Conservation (phyloP, 2,113 vertebrate genomes). For the Dunckerocampus dactyliophorus region DNA sequence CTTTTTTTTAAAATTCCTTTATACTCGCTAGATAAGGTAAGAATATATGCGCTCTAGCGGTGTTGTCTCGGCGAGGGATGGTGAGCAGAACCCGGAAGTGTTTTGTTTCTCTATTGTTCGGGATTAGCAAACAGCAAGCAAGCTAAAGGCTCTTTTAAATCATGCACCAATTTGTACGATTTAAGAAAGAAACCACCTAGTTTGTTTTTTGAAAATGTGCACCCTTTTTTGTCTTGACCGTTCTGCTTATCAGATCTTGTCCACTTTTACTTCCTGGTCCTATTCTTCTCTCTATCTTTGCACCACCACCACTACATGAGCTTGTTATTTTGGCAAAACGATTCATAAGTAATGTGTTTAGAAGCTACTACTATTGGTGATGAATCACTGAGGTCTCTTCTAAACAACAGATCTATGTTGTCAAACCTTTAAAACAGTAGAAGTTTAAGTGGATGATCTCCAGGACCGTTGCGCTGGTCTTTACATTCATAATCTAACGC, state of each 20-base stretch:
- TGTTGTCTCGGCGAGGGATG: neutral
- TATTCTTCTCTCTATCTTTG: neutral
- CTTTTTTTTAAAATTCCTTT: neutral
- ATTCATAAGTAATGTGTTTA: neutral
- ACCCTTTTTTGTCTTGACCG: neutral
- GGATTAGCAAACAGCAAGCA: neutral
- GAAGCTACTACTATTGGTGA: neutral
- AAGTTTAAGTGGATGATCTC: neutral
- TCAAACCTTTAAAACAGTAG: neutral
- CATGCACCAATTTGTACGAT: neutral
- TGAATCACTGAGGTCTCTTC: too few relatives aligned
- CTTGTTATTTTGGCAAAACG: neutral
- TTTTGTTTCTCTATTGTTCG: neutral
- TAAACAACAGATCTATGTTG: too few relatives aligned
- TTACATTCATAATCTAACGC: constrained; percentile 8
- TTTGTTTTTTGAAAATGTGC: neutral
- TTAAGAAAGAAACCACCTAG: neutral
- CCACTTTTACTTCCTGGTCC: neutral
- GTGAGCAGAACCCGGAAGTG: neutral
- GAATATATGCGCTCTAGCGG: neutral
- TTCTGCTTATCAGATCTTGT: neutral
- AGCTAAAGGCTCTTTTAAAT: neutral
- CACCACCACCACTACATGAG: neutral
- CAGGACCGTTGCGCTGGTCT: too few relatives aligned
- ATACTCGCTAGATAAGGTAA: constrained; percentile 1